phyloP scores from a whole-genome alignment of 2,113 vertebrate species.

The Danionella cerebrum region DNA sequence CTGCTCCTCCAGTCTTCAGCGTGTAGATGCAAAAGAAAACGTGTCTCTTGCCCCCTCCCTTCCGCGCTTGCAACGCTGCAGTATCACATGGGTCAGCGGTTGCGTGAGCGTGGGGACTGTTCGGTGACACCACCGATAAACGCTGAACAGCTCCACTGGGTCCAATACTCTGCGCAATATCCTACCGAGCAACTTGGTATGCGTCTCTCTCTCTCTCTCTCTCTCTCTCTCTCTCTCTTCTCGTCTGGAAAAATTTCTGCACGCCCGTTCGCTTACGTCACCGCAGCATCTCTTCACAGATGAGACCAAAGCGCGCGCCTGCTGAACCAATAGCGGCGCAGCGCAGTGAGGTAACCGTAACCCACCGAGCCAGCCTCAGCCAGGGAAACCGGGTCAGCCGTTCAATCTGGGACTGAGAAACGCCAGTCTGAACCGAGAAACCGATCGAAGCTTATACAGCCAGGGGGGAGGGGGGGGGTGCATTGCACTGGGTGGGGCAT shows the following conservation, averaged over 20 bases:
- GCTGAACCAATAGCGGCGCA: neutral
- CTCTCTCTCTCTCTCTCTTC: neutral
- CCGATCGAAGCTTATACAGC: neutral
- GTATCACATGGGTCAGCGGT: conserved; percentile 28
- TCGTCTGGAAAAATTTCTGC: conserved; percentile 5
- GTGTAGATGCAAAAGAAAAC: neutral
- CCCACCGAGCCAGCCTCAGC: neutral
- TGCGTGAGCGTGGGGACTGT: conserved; percentile 17
- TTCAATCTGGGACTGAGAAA: neutral
- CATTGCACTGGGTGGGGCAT: neutral
- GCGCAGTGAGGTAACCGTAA: neutral
- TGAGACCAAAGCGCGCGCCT: neutral
- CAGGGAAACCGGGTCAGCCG: conserved; percentile 19
- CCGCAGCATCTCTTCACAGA: neutral
- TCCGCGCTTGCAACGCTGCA: conserved; percentile 10
- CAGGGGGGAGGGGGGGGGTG: neutral
- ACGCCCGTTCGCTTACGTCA: conserved; percentile 16
- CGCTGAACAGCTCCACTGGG: conserved; percentile 9
- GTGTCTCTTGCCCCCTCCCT: conserved; percentile 1
- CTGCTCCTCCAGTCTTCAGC: neutral
- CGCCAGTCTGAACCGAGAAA: neutral
- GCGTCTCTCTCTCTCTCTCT: neutral
- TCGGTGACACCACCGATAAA: conserved; percentile 17
- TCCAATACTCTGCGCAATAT: neutral
- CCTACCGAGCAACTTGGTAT: conserved; percentile 2